A percentile compares a stretch with the other conserved stretches of the same genome.
Evolutionary conservation across 2,113 vertebrate species (phyloP).

Genomic region (Limnothrissa miodon): DNA sequence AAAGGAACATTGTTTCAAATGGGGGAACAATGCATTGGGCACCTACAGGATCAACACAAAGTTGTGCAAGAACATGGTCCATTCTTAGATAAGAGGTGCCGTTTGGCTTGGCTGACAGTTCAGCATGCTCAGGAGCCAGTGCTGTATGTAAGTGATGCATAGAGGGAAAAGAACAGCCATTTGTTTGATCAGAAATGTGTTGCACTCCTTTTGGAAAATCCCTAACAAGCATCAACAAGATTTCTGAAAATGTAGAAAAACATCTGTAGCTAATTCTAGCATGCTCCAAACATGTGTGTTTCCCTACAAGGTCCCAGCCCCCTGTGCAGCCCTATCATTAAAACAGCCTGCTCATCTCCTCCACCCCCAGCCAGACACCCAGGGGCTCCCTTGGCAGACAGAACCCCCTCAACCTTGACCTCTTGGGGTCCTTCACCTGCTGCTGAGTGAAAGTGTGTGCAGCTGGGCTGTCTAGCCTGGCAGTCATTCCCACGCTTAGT

Average conservation of each 20-base stretch:
- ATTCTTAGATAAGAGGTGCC: neutral
- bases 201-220: neutral
- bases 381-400: constrained; percentile 50
- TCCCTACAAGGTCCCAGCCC: neutral
- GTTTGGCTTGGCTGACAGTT: neutral
- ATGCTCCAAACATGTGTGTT: neutral
- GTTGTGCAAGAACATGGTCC: neutral
- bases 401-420: constrained; percentile 79
- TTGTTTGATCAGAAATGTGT: neutral
- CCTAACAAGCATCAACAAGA: neutral
- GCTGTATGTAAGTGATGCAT: neutral
- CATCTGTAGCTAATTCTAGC: neutral
- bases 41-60: neutral
- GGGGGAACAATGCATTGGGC: constrained; percentile 29
- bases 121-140: neutral
- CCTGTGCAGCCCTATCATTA: neutral
- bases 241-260: neutral
- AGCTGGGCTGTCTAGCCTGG: constrained; percentile 75
- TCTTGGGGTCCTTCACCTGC: constrained; percentile 68
- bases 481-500: constrained; percentile 65
- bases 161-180: neutral
- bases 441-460: constrained; percentile 71
- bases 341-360: neutral
- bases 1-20: constrained; percentile 59
- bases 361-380: constrained; percentile 41